phyloP scores from a whole-genome alignment of 1,140 invertebrate genomes.

The Camponotus vicinus region DNA sequence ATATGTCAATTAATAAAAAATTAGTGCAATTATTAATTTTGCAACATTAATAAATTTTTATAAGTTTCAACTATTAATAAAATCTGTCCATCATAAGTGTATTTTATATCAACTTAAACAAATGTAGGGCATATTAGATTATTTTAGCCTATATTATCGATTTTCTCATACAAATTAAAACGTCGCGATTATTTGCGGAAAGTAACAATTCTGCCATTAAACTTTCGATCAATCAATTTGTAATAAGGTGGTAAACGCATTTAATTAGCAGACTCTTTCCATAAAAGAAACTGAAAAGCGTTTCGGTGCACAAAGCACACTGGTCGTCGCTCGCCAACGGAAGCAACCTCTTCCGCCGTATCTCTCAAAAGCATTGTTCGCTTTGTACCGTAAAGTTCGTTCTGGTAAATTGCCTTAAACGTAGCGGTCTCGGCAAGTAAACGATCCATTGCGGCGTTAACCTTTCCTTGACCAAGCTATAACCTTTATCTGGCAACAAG shows the following conservation, averaged over 20 bases:
- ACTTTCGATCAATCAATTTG: constrained; percentile 2
- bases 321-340: constrained; percentile 21
- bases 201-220: not conserved
- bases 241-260: constrained; percentile 44
- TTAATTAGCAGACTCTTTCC: constrained; percentile 43
- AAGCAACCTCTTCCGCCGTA: constrained; percentile 45
- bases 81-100: too few relatives aligned
- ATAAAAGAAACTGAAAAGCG: constrained; percentile 22
- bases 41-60: too few relatives aligned
- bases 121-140: too few relatives aligned
- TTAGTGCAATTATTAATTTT: too few relatives aligned
- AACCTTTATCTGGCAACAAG: constrained; percentile 56
- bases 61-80: too few relatives aligned
- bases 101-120: too few relatives aligned
- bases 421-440: constrained; percentile 44
- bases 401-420: constrained; percentile 72
- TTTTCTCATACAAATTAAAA: not conserved
- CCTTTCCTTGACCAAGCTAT: constrained; percentile 54
- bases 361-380: constrained; percentile 60
- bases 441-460: constrained; percentile 63
- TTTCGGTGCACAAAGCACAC: constrained; percentile 11
- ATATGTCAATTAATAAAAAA: too few relatives aligned
- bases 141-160: not conserved
- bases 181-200: not conserved
- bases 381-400: constrained; percentile 69